Evolutionary conservation across 2,113 vertebrate species (phyloP).

Genomic region (Catharus minimus): DNA sequence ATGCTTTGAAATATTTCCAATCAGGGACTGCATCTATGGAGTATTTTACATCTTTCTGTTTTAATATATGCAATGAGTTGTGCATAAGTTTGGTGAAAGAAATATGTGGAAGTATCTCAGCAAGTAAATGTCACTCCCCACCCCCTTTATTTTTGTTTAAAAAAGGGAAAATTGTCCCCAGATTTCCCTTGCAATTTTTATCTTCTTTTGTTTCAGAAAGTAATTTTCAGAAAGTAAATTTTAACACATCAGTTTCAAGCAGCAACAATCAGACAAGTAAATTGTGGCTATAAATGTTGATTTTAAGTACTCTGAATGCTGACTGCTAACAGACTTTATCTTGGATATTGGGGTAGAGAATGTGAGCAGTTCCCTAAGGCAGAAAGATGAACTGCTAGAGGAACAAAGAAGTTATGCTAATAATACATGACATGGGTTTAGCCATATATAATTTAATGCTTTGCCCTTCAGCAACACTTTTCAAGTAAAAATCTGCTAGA

Average conservation of each 20-base stretch:
- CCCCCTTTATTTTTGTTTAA: not conserved
- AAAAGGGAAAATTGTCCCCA: not conserved
- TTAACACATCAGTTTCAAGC: not conserved
- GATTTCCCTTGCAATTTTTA: not conserved
- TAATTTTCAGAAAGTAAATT: not conserved
- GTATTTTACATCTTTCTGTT: not conserved
- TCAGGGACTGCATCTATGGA: not conserved
- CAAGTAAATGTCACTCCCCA: not conserved
- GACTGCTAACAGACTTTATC: not conserved
- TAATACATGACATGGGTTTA: not conserved
- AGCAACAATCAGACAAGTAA: not conserved
- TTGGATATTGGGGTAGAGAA: not conserved
- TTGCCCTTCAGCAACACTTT: not conserved
- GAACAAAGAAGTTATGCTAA: not conserved
- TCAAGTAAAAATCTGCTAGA: not conserved
- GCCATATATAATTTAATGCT: not conserved
- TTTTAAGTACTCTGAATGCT: not conserved
- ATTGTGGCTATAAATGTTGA: not conserved
- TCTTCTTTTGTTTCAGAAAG: not conserved
- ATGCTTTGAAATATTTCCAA: constrained; percentile 28
- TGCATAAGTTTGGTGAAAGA: not conserved
- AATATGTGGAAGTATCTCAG: not conserved
- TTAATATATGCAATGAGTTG: not conserved
- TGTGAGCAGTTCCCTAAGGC: not conserved
- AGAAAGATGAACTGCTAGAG: not conserved